Base-by-base conservation (phyloP, 2,113 vertebrate genomes). In the Nycticebus coucang region DNA sequence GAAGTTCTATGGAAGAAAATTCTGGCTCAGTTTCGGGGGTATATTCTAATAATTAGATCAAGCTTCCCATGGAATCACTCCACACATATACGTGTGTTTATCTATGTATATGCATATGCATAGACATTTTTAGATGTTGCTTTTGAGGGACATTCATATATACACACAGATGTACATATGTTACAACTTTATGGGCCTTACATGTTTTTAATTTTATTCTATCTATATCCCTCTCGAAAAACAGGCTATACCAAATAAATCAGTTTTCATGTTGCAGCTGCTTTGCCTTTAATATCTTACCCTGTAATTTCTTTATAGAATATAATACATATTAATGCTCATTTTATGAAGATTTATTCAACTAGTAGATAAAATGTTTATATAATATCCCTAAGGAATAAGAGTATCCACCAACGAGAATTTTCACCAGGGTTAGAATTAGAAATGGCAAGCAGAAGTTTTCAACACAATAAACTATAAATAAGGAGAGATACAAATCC, bases 361-460 rank as follows among this genome's bases (percentile, higher is more conserved):
- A 94, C 33, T 77, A 88, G 77, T 92, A 97, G 26, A 97, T 55
- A 96, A 97, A 81, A 53, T 60, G 53, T 74, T 96, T 95, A 95
- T 97, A 87, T 3, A 91, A 91, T 95, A 95, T 95, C 69, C 35
- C 80, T 60, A 89, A 87, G 81, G 95, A 95, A 97, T 26, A 0
- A 35, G 41, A 77, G 59, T 96, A 95, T 86, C 72, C 55, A 95
- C 75, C 89, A 95, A 95, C 22, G 86, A 55, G 92, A 94, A 82
- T 89, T 97, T 97, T 94, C 96, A 62, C 92, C 84, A 94, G 94
- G 41, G 84, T 85, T 83, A 90, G 77, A 97, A 94, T 91, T 90
- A 96, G 28, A 86, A 98, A 66, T 26, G 14, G 79, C 71, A 97
- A 1, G 3, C 66, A 93, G 22, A 15, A 97, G 66, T 93, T 98